Base-by-base conservation (phyloP, 2,797 vertebrate species). In the Micropoecilia bifurca region DNA sequence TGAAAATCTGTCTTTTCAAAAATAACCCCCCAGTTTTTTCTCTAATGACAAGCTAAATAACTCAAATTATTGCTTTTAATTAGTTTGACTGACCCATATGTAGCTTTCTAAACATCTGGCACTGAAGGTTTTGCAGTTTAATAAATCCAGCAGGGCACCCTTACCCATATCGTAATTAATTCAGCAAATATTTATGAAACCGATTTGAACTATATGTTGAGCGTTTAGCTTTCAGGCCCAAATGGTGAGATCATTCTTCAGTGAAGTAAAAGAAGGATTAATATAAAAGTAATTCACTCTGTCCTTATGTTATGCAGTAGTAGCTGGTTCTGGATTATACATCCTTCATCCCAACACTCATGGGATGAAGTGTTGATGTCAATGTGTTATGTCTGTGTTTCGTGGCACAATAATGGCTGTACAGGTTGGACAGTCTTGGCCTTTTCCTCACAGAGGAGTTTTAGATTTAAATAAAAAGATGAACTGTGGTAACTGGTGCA, bases 301-400 rank as follows among this genome's bases (percentile, higher is more conserved):
- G 6, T 57, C 22, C 25, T 57, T 57, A 12, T 57, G 53, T n/a
- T 57, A n/a, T 57, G 43, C 43, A 45, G 22, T 1, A 55, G 25
- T 8, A 55, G n/a, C 53, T 9, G 22, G 6, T 10, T 25, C 2
- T 55, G 22, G 22, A 61, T 63, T 28, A 28, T 63, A 36, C 30
- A 33, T 33, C 30, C 30, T 36, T 33, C 7, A 66, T 36, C 30
- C 59, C 61, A 66, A 13, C 18, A 39, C 5, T n/a, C n/a, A n/a
- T n/a, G n/a, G n/a, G n/a, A n/a, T n/a, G n/a, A n/a, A n/a, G n/a
- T 97, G 97, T 97, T 95, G 94, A 96, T 96, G 97, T 98, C 97
- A 96, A 95, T 94, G 97, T 98, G 96, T 97, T 97, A 93, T 91
- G 96, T 97, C 97, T 96, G 95, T 97, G 96, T 96, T 97, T 95